phyloP scores from a whole-genome alignment of 1,140 invertebrate genomes.

The Aphaenogaster floridana region DNA sequence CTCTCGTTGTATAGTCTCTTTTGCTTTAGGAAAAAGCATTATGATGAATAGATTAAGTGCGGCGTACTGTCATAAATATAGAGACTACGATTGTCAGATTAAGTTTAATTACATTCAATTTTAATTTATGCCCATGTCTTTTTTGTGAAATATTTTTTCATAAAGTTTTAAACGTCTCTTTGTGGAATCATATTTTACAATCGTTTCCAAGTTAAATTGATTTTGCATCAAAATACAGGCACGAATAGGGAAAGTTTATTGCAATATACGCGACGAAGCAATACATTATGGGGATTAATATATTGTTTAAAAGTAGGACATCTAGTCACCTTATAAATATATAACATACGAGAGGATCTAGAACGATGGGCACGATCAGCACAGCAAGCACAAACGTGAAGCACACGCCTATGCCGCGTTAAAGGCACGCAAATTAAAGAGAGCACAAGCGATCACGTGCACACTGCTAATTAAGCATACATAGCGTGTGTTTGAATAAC shows the following conservation, averaged over 20 bases:
- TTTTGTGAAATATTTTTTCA: background rate
- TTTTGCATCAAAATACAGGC: background rate
- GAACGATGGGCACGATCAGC: constrained; percentile 37
- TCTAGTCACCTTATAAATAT: constrained; percentile 43
- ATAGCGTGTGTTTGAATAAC: constrained; percentile 27
- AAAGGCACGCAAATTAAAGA: constrained; percentile 47
- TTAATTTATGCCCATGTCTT: background rate
- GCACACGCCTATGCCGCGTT: constrained; percentile 5
- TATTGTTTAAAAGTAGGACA: constrained; percentile 49
- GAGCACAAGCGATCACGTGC: constrained; percentile 41
- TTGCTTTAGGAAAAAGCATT: background rate
- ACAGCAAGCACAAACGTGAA: constrained; percentile 41
- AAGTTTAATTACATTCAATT: background rate
- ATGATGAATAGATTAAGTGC: background rate
- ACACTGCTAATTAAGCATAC: constrained; percentile 40
- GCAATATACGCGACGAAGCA: background rate
- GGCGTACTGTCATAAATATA: background rate
- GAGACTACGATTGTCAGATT: background rate
- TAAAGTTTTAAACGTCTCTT: background rate
- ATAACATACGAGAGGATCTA: constrained; percentile 36
- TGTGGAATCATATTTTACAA: background rate
- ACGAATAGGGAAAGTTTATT: constrained; percentile 15
- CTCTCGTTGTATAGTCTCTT: background rate
- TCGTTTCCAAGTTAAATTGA: background rate
- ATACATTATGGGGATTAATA: constrained; percentile 33